Evolutionary conservation across 2,113 vertebrate species (phyloP).

Genomic region (Conger conger): DNA sequence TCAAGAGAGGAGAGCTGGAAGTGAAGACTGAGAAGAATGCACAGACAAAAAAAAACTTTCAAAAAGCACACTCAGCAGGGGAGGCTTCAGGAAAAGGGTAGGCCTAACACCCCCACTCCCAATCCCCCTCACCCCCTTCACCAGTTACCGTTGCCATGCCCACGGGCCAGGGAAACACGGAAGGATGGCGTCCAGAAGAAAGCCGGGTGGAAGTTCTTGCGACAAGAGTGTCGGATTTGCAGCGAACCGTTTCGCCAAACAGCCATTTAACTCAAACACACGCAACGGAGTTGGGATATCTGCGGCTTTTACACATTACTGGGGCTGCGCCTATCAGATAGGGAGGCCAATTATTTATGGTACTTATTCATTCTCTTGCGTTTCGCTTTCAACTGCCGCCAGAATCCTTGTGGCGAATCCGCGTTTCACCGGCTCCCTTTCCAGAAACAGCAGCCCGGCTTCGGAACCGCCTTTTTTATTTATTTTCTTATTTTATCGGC

Average conservation of each 20-base stretch:
- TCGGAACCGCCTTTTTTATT: slow-evolving; percentile 23
- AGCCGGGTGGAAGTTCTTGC: not conserved
- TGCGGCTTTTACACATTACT: slow-evolving; percentile 34
- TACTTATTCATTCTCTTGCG: slow-evolving; percentile 23
- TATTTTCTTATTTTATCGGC: slow-evolving; percentile 14
- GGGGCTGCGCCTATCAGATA: slow-evolving; percentile 40
- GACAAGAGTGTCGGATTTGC: slow-evolving; percentile 28
- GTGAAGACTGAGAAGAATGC: not conserved
- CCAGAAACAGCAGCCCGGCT: slow-evolving; percentile 24
- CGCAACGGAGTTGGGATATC: slow-evolving; percentile 30
- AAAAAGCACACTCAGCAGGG: not conserved
- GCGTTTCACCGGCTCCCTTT: slow-evolving; percentile 29
- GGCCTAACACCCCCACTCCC: not conserved
- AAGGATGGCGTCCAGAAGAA: not conserved
- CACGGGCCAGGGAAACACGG: not conserved
- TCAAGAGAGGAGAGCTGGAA: not conserved
- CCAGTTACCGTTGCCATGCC: no score
- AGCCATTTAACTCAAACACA: slow-evolving; percentile 32
- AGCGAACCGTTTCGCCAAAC: slow-evolving; percentile 30
- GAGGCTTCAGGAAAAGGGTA: not conserved
- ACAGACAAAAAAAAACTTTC: not conserved
- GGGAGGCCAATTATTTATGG: slow-evolving; percentile 42
- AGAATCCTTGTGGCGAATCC: slow-evolving; percentile 40
- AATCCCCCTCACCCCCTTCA: no score
- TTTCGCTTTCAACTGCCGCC: slow-evolving; percentile 42